These are phyloP conservation scores for Pseudococcus jackbeardsleyi DNA, from an alignment of 2,888 invertebrate species.

Conservation along the genomic window DNA sequence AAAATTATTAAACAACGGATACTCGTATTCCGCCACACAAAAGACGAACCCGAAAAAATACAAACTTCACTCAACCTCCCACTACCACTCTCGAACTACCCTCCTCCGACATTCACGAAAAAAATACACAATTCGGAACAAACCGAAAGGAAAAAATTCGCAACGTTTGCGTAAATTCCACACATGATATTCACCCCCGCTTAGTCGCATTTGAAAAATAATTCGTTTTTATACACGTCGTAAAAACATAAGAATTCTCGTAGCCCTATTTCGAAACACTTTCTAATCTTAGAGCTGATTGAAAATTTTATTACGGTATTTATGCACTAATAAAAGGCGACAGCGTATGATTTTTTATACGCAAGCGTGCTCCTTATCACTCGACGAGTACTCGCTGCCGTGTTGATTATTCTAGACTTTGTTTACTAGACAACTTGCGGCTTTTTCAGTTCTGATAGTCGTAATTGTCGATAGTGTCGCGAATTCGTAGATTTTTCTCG, in stretches of 20 bases:
- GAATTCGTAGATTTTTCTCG: background rate
- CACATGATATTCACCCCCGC: constrained; percentile 3
- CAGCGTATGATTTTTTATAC: constrained; percentile 43
- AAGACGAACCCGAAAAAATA: background rate
- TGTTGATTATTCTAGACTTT: constrained; percentile 52
- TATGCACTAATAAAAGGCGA: constrained; percentile 54
- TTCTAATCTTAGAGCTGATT: constrained; percentile 50
- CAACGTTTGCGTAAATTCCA: background rate
- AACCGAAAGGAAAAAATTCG: background rate
- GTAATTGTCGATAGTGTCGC: background rate
- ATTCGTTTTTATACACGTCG: constrained; percentile 24
- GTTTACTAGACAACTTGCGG: constrained; percentile 50
- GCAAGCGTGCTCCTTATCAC: constrained; percentile 47
- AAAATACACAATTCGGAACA: background rate
- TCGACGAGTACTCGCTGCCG: constrained; percentile 21
- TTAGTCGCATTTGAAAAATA: background rate
- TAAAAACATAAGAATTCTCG: constrained; percentile 41
- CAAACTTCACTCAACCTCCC: background rate
- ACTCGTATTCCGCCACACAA: background rate
- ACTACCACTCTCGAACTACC: background rate
- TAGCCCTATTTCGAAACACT: constrained; percentile 32
- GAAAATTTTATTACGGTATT: constrained; percentile 52
- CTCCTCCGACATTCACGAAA: background rate
- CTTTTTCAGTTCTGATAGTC: constrained; percentile 46
- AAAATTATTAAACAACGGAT: background rate